phyloP scores from a whole-genome alignment of 2,888 invertebrate genomes.

The Boloria selene region DNA sequence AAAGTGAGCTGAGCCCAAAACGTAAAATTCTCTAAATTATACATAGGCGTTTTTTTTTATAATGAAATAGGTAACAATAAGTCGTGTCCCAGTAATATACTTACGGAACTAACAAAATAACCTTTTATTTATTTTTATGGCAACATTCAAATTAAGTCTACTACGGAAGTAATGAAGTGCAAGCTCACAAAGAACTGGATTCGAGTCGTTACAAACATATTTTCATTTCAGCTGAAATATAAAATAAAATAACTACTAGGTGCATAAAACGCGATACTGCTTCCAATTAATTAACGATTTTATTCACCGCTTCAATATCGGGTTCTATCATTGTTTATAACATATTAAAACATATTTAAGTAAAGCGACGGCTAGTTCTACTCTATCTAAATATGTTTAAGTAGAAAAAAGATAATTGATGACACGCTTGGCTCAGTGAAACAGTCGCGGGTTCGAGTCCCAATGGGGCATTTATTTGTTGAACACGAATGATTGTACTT shows the following conservation, averaged over 20 bases:
- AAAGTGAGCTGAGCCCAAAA: too few species aligned
- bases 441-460: too few species aligned
- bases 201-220: constrained; percentile 19
- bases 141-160: constrained; percentile 6
- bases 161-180: constrained; percentile 17
- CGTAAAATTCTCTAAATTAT: neutral
- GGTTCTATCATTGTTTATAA: neutral
- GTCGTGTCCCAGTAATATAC: too few species aligned
- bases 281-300: constrained; percentile 22
- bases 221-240: constrained; percentile 19
- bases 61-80: too few species aligned
- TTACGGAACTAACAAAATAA: neutral
- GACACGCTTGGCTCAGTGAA: too few species aligned
- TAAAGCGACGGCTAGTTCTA: too few species aligned
- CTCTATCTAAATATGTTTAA: too few species aligned
- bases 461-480: too few species aligned
- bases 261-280: constrained; percentile 17
- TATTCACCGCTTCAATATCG: constrained; percentile 14
- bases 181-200: constrained; percentile 4
- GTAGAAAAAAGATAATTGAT: too few species aligned
- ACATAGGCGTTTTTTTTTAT: too few species aligned
- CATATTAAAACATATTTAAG: neutral
- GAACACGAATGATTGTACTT: too few species aligned
- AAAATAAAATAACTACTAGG: constrained; percentile 18
- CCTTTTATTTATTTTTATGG: constrained; percentile 1